Evolutionary conservation across 2,797 vertebrate species (phyloP).

Genomic region (Simalia tracyae): DNA sequence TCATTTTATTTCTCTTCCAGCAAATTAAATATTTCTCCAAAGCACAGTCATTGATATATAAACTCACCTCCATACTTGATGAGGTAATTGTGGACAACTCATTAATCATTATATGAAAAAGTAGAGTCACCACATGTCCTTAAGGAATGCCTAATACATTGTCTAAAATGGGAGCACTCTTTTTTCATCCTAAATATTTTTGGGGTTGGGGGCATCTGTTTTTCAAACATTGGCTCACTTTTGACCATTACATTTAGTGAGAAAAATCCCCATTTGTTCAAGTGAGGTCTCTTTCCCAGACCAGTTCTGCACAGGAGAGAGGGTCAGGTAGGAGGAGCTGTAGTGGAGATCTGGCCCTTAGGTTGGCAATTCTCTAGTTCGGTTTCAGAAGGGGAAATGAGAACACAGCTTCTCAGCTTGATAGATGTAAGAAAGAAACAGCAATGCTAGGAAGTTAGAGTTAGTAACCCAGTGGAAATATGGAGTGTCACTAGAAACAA

Average conservation of each 20-base stretch:
- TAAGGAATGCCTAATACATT: background rate
- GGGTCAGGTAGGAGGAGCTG: background rate
- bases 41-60: background rate
- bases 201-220: background rate
- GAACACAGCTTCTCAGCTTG: background rate
- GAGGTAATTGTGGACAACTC: background rate
- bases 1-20: background rate
- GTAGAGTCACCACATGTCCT: background rate
- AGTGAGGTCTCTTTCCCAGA: background rate
- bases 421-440: background rate
- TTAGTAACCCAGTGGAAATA: constrained; percentile 12
- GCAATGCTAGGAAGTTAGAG: background rate
- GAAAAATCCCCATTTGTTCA: background rate
- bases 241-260: background rate
- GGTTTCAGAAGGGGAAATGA: background rate
- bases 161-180: background rate
- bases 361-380: background rate
- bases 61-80: background rate
- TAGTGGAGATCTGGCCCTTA: background rate
- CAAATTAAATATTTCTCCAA: background rate
- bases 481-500: background rate
- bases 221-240: background rate
- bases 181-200: background rate
- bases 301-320: background rate
- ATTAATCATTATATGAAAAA: background rate